Evolutionary conservation across 2,888 invertebrate genomes (phyloP).

Genomic region (Acleris sparsana): DNA sequence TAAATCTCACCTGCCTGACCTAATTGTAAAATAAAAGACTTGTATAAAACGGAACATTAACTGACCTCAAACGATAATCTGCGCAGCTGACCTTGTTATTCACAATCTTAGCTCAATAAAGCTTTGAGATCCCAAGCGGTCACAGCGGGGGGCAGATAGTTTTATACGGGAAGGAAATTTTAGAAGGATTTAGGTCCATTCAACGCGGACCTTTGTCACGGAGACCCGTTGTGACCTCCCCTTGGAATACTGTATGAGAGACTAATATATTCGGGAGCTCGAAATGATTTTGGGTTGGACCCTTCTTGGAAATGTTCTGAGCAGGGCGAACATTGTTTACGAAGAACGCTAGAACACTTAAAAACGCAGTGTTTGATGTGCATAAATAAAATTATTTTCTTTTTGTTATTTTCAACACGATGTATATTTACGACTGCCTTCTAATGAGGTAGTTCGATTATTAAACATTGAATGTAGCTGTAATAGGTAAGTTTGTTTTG

Average conservation of each 20-base stretch:
- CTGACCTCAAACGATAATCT: too few species aligned
- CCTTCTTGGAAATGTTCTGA: conserved; percentile 15
- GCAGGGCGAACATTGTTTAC: not conserved
- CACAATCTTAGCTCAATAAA: not conserved
- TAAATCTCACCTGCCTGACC: too few species aligned
- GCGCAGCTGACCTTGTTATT: not conserved
- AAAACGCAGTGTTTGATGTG: too few species aligned
- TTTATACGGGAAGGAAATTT: conserved; percentile 45
- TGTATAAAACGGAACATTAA: too few species aligned
- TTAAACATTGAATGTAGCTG: too few species aligned
- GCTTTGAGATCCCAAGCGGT: conserved; percentile 31
- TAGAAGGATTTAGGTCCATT: conserved; percentile 50
- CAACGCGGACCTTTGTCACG: conserved; percentile 48
- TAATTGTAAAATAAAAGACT: too few species aligned
- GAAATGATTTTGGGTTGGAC: conserved; percentile 33
- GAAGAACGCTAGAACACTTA: too few species aligned
- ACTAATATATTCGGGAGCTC: conserved; percentile 36
- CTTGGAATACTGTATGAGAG: conserved; percentile 46
- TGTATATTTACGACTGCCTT: too few species aligned
- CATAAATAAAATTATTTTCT: too few species aligned
- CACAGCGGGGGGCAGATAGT: conserved; percentile 39
- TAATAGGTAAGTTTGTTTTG: too few species aligned
- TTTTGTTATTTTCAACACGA: too few species aligned
- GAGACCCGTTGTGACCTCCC: conserved; percentile 45
- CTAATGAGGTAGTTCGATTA: too few species aligned